phyloP scores from a whole-genome alignment of 2,888 invertebrate species.

The Calameuta pallipes region DNA sequence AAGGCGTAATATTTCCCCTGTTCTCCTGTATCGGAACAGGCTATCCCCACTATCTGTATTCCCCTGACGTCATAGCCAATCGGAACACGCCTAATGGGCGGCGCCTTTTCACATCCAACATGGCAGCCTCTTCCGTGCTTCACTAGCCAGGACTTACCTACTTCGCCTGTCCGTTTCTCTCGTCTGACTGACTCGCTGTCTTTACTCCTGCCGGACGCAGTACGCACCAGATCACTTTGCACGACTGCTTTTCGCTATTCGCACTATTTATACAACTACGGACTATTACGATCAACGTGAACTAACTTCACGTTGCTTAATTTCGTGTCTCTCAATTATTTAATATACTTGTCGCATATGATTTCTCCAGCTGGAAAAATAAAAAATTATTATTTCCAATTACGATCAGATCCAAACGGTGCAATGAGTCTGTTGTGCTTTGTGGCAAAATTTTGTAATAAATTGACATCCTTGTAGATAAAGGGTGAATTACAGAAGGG shows the following conservation, averaged over 20 bases:
- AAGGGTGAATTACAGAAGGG: neutral
- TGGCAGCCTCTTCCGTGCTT: conserved; percentile 46
- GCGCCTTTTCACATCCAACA: conserved; percentile 60
- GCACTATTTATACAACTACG: neutral
- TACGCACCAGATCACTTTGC: conserved; percentile 32
- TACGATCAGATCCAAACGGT: neutral
- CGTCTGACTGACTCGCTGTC: neutral
- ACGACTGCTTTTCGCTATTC: neutral
- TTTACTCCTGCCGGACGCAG: conserved; percentile 28
- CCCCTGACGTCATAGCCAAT: conserved; percentile 51
- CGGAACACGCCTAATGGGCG: conserved; percentile 54
- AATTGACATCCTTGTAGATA: neutral
- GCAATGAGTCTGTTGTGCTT: neutral
- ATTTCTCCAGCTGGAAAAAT: neutral
- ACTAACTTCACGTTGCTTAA: neutral
- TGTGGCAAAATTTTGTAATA: neutral
- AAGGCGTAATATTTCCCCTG: neutral
- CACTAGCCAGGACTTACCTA: neutral
- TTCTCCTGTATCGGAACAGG: neutral
- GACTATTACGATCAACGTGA: neutral
- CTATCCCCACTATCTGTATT: conserved; percentile 10
- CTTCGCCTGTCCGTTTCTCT: neutral
- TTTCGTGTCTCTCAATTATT: neutral
- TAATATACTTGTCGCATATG: neutral
- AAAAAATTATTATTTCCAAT: neutral